Evolutionary conservation across 2,888 invertebrate genomes (phyloP), one percentile per base, ranked within the genome.

Genomic region (Scaptomyza cyrtandrae): DNA sequence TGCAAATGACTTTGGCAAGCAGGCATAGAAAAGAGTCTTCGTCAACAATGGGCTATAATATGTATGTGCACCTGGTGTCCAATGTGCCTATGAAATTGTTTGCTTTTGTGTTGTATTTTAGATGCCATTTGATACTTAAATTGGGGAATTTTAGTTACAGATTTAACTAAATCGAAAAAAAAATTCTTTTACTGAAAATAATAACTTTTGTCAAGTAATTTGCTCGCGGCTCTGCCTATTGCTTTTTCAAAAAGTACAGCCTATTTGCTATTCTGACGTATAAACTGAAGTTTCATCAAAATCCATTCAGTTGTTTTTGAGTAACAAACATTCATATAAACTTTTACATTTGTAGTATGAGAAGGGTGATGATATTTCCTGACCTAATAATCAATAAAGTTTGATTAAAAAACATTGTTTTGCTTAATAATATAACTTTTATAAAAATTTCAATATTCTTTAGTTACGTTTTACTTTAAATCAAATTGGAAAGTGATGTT

Each of bases 1-100:
- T 35, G 50, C 29, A 29, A 53, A 45, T 53, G 46, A 37, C 64
- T 63, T 45, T 35, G 35, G 35, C 31, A 41, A 48, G 50, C 64
- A 48, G 54, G 48, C 53, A 29, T 33, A 41, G 33, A 52, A 9
- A 24, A 16, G 35, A 39, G 43, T 29, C 35, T 35, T 35, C 14
- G 55, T 53, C 48, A 48, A 52, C 19, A 46, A 31, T n/a, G 19
- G 5, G 7, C 37, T 31, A 60, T 46, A 24, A 24, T 24, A 24
- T 44, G 37, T 24, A 31, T 46, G 13, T 39, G 55, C 45, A 37
- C 43, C 55, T 45, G 37, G 37, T n/a, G 31, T 9, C 27, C 37
- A 39, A 10, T 48, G 58, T 49, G 16, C 43, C n/a, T 44, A 10
- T 45, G 49, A 16, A 50, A 39, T 29, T 52, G 9, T 37, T 31